Base-by-base conservation (phyloP, 1,140 invertebrate genomes). In the Mamestra configurata region DNA sequence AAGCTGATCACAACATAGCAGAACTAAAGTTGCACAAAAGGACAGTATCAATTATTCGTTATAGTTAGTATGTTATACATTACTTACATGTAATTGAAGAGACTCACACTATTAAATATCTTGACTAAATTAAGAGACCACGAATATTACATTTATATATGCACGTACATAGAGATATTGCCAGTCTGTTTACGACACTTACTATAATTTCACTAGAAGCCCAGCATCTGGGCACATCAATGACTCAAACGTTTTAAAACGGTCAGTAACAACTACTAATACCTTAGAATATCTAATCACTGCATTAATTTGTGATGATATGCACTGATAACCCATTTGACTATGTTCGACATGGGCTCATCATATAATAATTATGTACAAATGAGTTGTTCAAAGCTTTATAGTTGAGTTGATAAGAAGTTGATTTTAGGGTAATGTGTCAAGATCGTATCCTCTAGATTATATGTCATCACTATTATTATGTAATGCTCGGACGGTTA, bases 91-190 rank as follows among this genome's bases (percentile, higher is more conserved):
- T 91, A 90, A 89, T 89, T 86, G 73, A 94, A 93, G 92, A 95
- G 93, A 95, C 92, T 94, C 92, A 89, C 89, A 93, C 93, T 95
- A 95, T 93, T 94, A 91, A 92, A 94, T 93, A 94, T 92, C 86
- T 95, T 94, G 93, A 94, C 93, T 94, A 94, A 93, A 89, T 94
- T 93, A 93, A 92, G 93, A 94, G 93, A 94, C 94, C 93, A 93
- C 81, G 84, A 90, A 93, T 94, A 93, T 91, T 92, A 94, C 86
- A 91, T 84, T 91, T 92, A 91, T 90, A 93, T 94, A 93, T 93
- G 90, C 89, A 92, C 91, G 88, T 90, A 93, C 86, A 91, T 93
- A 93, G 91, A 94, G 91, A 95, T 93, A 94, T 95, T 92, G 90
- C 90, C 94, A 95, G 93, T 95, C 93, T 93, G 92, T 94, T 86